Conservation (phyloP, 2,888 invertebrate species). For the Meteorus cinctellus region DNA sequence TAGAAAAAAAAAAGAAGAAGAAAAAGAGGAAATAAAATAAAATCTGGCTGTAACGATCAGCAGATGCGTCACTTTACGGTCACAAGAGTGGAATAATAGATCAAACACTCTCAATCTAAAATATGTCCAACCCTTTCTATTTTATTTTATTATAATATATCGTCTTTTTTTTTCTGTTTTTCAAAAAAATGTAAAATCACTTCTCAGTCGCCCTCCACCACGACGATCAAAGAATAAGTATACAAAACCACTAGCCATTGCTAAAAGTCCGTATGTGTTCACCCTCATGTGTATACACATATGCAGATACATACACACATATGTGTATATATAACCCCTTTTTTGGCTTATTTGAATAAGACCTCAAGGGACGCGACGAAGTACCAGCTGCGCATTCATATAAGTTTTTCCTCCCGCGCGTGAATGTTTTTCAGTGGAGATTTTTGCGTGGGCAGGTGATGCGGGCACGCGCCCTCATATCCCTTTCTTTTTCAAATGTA, state of each 20-base stretch:
- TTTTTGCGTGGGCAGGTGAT: slow-evolving; percentile 62
- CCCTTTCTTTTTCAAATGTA: slow-evolving; percentile 38
- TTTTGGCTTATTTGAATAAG: slow-evolving; percentile 52
- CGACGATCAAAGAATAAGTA: slow-evolving; percentile 24
- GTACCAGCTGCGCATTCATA: slow-evolving; percentile 49
- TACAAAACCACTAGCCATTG: slow-evolving; percentile 29
- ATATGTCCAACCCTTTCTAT: slow-evolving; percentile 38
- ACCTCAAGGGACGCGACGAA: slow-evolving; percentile 41
- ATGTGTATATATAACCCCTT: slow-evolving; percentile 14
- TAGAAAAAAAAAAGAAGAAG: slow-evolving; percentile 35
- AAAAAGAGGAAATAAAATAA: slow-evolving; percentile 30
- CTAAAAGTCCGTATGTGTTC: slow-evolving; percentile 5
- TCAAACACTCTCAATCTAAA: slow-evolving; percentile 38
- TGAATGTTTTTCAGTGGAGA: slow-evolving; percentile 45
- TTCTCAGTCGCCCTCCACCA: slow-evolving; percentile 22
- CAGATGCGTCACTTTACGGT: slow-evolving; percentile 41
- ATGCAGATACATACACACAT: slow-evolving; percentile 24
- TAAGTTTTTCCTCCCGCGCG: slow-evolving; percentile 42
- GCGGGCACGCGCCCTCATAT: slow-evolving; percentile 65
- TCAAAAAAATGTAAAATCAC: slow-evolving; percentile 49
- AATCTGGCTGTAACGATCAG: slow-evolving; percentile 46
- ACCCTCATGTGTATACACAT: slow-evolving; percentile 11
- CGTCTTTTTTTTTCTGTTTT: slow-evolving; percentile 36
- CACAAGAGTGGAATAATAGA: slow-evolving; percentile 49
- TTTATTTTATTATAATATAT: slow-evolving; percentile 50